phyloP scores from a whole-genome alignment of 2,797 vertebrate species.

The Gallinago solitaria region DNA sequence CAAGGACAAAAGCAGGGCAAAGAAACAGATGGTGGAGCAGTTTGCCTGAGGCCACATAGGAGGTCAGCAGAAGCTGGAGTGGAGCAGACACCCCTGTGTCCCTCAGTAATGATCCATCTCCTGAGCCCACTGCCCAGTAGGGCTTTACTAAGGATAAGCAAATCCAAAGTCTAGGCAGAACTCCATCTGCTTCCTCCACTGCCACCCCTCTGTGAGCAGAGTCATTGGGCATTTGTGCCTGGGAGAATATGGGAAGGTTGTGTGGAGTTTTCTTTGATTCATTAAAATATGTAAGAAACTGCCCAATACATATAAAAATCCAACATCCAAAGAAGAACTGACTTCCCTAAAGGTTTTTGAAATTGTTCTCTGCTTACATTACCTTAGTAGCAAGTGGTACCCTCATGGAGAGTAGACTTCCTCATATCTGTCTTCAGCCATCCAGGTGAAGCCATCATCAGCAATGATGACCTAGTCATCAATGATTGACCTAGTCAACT shows the following conservation, averaged over 20 bases:
- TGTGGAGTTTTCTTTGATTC: background rate
- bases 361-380: background rate
- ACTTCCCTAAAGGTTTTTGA: background rate
- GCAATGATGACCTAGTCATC: no score
- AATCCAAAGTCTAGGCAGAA: background rate
- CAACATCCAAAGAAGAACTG: background rate
- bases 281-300: background rate
- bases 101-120: background rate
- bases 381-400: background rate
- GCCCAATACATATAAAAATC: background rate
- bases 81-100: background rate
- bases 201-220: background rate
- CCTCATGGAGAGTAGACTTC: background rate
- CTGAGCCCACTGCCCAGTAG: background rate
- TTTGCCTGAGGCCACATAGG: conserved; percentile 19
- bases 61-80: background rate
- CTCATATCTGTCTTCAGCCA: background rate
- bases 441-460: background rate
- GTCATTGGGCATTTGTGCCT: background rate
- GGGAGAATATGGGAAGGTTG: background rate
- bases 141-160: background rate
- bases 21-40: conserved; percentile 40
- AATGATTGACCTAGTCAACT: no score
- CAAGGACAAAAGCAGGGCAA: background rate
- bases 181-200: background rate